Evolutionary conservation across 2,797 vertebrate species (phyloP).

Genomic region (Squalus acanthias): DNA sequence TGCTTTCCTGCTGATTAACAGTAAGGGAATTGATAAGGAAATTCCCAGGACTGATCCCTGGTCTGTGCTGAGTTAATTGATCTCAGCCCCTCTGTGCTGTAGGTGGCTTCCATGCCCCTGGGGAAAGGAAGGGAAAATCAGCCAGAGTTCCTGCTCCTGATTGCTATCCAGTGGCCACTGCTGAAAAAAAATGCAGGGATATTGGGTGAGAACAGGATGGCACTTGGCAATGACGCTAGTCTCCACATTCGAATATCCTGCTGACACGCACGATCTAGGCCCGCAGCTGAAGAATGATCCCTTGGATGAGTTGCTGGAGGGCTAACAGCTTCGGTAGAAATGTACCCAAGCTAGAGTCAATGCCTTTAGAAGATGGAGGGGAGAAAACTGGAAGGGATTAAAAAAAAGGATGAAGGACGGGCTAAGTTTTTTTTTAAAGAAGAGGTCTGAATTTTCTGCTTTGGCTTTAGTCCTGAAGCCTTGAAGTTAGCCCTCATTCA

Average conservation of each 20-base stretch:
- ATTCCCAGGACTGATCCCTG: background rate
- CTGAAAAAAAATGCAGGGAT: background rate
- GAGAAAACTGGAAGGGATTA: background rate
- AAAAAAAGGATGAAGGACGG: background rate
- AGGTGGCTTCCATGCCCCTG: background rate
- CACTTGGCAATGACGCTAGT: background rate
- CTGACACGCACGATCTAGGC: background rate
- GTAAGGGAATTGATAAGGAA: background rate
- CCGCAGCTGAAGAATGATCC: background rate
- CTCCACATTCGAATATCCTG: background rate
- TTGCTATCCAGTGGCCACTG: background rate
- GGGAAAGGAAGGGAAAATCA: background rate
- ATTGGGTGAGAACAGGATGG: background rate
- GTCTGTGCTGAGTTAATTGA: background rate
- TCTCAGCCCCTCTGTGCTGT: background rate
- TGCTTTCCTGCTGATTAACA: conserved; percentile 3
- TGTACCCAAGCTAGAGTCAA: background rate
- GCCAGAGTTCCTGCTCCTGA: background rate
- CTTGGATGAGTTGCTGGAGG: too few species aligned
- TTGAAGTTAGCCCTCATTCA: background rate
- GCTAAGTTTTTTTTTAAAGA: background rate
- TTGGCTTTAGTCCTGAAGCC: background rate
- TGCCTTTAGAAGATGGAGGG: background rate
- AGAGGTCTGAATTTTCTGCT: background rate
- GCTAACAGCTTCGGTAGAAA: background rate